Percentiles rank a stretch among this genome's conserved stretches.
These are phyloP conservation scores for Pitta sordida DNA, from an alignment of 2,113 vertebrate species.

Conservation along the genomic window DNA sequence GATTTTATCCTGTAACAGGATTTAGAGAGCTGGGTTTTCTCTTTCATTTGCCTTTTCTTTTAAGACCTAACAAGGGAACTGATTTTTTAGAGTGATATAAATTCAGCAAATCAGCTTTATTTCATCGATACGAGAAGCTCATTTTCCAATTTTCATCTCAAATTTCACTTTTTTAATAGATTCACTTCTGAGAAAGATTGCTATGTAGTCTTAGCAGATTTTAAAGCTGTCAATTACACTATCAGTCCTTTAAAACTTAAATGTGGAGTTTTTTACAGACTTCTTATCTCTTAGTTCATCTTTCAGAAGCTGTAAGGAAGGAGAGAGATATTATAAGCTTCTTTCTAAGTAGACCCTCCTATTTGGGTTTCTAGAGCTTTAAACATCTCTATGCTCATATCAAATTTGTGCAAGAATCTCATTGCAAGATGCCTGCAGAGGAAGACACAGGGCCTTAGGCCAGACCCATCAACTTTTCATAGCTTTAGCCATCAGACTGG, in stretches of 20 bases:
- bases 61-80: not conserved
- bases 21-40: not conserved
- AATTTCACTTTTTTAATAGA: not conserved
- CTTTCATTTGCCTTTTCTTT: slow-evolving; percentile 19
- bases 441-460: not conserved
- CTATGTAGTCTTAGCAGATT: not conserved
- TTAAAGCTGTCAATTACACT: not conserved
- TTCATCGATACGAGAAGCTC: slow-evolving; percentile 2
- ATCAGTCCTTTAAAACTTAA: not conserved
- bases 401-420: not conserved
- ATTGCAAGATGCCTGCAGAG: not conserved
- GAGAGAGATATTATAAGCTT: not conserved
- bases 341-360: not conserved
- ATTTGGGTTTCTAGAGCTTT: not conserved
- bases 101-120: slow-evolving; percentile 25
- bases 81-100: not conserved
- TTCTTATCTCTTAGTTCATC: not conserved
- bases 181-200: not conserved
- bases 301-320: not conserved
- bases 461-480: not conserved
- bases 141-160: not conserved
- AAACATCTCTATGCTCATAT: not conserved
- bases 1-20: not conserved
- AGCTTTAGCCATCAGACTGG: not conserved
- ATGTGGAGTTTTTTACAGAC: not conserved